Evolutionary conservation across 2,797 vertebrate species (phyloP).

Genomic region (Gymnothorax reevesii): DNA sequence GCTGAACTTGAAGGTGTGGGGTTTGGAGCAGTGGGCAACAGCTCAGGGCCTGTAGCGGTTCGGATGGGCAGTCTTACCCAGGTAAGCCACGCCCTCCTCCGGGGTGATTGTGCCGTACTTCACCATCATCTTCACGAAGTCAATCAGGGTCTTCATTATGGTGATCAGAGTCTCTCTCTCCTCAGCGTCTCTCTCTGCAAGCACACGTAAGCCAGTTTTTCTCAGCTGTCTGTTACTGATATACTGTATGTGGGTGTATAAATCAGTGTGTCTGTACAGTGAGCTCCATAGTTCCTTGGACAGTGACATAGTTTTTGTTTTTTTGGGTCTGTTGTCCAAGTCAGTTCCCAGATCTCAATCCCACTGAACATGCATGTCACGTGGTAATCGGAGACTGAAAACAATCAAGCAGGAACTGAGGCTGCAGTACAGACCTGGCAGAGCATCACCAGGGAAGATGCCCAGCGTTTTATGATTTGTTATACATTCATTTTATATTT

Average conservation of each 20-base stretch:
- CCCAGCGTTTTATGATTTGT: too few relatives aligned
- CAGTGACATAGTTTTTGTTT: too few relatives aligned
- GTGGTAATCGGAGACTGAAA: too few relatives aligned
- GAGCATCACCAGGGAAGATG: too few relatives aligned
- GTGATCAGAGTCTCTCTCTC: conserved; percentile 96
- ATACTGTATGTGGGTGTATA: not conserved
- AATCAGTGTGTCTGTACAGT: not conserved
- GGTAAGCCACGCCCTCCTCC: conserved; percentile 95
- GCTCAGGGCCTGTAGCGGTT: not conserved
- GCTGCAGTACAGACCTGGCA: too few relatives aligned
- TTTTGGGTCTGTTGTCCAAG: too few relatives aligned
- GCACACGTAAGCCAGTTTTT: not conserved
- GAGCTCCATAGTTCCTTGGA: too few relatives aligned
- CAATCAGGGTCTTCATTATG: conserved; percentile 97
- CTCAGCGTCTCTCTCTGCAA: conserved; percentile 85
- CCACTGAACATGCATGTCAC: too few relatives aligned
- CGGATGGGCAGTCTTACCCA: conserved; percentile 74
- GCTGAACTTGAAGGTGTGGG: not conserved
- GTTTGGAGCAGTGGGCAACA: too few relatives aligned
- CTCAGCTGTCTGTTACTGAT: not conserved
- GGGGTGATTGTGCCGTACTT: conserved; percentile 98
- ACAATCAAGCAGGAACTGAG: too few relatives aligned
- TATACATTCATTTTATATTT: too few relatives aligned
- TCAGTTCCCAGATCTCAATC: too few relatives aligned
- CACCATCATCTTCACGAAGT: conserved; percentile 99